Evolutionary conservation across 2,888 invertebrate species (phyloP).

Genomic region (Drosophila engyochracea): DNA sequence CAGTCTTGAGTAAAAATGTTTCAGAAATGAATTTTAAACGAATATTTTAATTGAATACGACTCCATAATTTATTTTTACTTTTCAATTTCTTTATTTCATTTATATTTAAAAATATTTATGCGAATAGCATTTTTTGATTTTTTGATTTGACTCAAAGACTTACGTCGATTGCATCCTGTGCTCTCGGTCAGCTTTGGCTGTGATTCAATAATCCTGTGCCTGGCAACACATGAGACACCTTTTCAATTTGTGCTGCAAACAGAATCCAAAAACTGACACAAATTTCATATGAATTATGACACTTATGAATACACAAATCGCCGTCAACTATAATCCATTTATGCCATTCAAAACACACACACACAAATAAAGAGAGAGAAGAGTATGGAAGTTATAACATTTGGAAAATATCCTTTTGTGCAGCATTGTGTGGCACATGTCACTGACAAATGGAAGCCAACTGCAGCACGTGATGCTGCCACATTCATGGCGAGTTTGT

Average conservation of each 20-base stretch:
- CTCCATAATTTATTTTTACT: background rate
- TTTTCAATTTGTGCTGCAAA: conserved; percentile 34
- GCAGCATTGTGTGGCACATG: conserved; percentile 45
- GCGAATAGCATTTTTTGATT: background rate
- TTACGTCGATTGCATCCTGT: background rate
- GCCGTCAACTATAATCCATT: conserved; percentile 52
- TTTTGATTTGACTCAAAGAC: background rate
- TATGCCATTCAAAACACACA: conserved; percentile 49
- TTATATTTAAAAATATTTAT: background rate
- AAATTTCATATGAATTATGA: conserved; percentile 76
- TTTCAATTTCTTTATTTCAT: background rate
- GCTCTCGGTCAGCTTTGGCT: background rate
- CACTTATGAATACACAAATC: conserved; percentile 54
- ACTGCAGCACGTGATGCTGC: conserved; percentile 71
- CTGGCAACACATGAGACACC: conserved; percentile 43
- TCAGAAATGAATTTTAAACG: background rate
- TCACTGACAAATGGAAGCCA: conserved; percentile 57
- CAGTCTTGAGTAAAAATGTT: background rate
- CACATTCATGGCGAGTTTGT: conserved; percentile 10
- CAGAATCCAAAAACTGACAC: conserved; percentile 49
- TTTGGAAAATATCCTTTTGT: conserved; percentile 45
- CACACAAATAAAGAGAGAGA: background rate
- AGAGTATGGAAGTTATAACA: conserved; percentile 13
- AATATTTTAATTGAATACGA: background rate
- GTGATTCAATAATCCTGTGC: conserved; percentile 30